phyloP scores from a whole-genome alignment of 1,140 invertebrate species.

The Drosophila obscura region DNA sequence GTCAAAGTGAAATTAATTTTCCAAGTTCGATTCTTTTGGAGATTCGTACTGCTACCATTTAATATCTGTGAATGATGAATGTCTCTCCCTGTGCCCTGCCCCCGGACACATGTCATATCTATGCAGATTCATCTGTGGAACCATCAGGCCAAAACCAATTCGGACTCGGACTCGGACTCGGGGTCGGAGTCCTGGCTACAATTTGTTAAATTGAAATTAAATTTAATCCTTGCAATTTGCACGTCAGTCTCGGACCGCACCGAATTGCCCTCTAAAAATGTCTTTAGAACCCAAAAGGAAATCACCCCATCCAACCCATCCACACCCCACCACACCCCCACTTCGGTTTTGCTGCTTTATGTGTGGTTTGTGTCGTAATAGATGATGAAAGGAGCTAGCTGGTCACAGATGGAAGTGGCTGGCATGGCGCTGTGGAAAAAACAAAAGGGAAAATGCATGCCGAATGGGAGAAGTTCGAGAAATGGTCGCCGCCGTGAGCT shows the following conservation, averaged over 20 bases:
- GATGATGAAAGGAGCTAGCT: constrained; percentile 63
- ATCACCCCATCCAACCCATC: constrained; percentile 8
- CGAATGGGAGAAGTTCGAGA: neutral
- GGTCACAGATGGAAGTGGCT: constrained; percentile 34
- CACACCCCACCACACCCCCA: neutral
- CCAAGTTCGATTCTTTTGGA: too few relatives aligned
- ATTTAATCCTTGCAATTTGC: constrained; percentile 79
- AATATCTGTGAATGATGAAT: constrained; percentile 12
- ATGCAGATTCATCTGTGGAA: constrained; percentile 1
- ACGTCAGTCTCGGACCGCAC: constrained; percentile 71
- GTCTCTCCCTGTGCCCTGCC: neutral
- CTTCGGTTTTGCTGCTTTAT: constrained; percentile 17
- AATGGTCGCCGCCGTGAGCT: too few relatives aligned
- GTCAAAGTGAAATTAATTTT: too few relatives aligned
- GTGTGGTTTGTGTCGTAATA: constrained; percentile 72
- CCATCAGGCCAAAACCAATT: neutral
- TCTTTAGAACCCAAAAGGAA: constrained; percentile 52
- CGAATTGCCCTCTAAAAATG: constrained; percentile 69
- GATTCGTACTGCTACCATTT: neutral
- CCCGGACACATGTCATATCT: neutral
- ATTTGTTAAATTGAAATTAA: constrained; percentile 76
- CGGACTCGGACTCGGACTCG: neutral
- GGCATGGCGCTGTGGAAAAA: constrained; percentile 34
- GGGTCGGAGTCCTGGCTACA: constrained; percentile 35
- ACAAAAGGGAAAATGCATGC: constrained; percentile 55